Evolutionary conservation across 2,797 vertebrate species (phyloP).

Genomic region (Sebastes alutus): DNA sequence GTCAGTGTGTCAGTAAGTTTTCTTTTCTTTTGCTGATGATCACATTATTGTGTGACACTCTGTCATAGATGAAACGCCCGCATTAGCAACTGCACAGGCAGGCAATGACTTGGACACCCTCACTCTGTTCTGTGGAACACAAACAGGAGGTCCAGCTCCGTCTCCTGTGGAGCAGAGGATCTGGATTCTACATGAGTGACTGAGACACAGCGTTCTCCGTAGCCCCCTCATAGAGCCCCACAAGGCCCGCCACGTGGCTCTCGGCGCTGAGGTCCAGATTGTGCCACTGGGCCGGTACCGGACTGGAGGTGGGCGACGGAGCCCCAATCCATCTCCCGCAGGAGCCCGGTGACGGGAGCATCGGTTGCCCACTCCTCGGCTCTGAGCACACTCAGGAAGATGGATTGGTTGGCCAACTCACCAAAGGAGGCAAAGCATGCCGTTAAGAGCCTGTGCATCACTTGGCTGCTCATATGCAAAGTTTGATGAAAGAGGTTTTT

Average conservation of each 20-base stretch:
- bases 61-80: constrained; percentile 75
- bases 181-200: constrained; percentile 81
- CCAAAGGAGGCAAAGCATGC: constrained; percentile 88
- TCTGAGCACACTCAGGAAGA: constrained; percentile 87
- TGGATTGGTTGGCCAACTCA: constrained; percentile 89
- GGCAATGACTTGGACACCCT: constrained; percentile 81
- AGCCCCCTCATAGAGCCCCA: constrained; percentile 68
- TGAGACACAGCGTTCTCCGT: constrained; percentile 73
- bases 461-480: constrained; percentile 89
- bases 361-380: constrained; percentile 85
- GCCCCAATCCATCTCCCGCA: constrained; percentile 92
- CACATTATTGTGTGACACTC: constrained; percentile 67
- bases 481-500: constrained; percentile 89
- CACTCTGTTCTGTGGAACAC: constrained; percentile 77
- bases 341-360: constrained; percentile 89
- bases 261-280: constrained; percentile 81
- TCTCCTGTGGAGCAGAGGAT: constrained; percentile 78
- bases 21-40: constrained; percentile 76
- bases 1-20: constrained; percentile 69
- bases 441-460: constrained; percentile 88
- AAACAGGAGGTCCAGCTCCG: constrained; percentile 79
- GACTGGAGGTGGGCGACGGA: constrained; percentile 84
- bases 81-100: constrained; percentile 75
- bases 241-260: constrained; percentile 76
- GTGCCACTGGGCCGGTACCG: constrained; percentile 84